Evolutionary conservation across 1,140 invertebrate species (phyloP), one percentile per base, ranked within the genome.

Genomic region (Thrips palmi): DNA sequence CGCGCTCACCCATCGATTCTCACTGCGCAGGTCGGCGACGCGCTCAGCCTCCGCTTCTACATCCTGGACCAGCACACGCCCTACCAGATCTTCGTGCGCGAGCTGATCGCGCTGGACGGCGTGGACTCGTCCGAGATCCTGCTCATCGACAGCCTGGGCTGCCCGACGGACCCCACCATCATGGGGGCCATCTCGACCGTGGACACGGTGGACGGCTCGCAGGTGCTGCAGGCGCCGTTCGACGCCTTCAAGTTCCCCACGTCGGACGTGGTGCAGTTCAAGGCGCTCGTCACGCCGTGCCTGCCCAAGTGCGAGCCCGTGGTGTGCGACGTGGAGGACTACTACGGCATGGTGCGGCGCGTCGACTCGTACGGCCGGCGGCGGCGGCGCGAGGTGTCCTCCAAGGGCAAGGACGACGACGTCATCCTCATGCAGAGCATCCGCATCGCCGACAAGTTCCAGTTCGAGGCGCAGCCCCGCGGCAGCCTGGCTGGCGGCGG

Each of bases 161-260:
- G 64, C 45, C 64, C 64, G 4, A 64, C 64, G 2, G 64, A 67
- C 39, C 49, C 56, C 7, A 51, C 57, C 18, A 66, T 66, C 30
- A 63, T 67, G 62, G 61, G 60, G 11, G 44, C 62, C 0, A 52
- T 58, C 11, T 44, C 39, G 20, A 51, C 56, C 21, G 50, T 59
- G 1, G 47, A 54, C 12, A 44, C 43, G 6, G 45, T 51, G n/a
- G 45, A 44, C 4, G 51, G 46, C 19, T 53, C 55, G 2, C 56
- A 60, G 40, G 46, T 50, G 2, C 50, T 67, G 0, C 52, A 59
- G 23, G 63, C 64, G n/a, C 56, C 59, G 10, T 67, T 67, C 39
- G 65, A 67, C 45, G 65, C 65, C 2, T 68, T 68, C 47, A 68
- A 68, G 46, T 68, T 68, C 48, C 65, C 65, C 3, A 64, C 64